Conservation (phyloP, 1,140 invertebrate species). For the Leptinotarsa texana region DNA sequence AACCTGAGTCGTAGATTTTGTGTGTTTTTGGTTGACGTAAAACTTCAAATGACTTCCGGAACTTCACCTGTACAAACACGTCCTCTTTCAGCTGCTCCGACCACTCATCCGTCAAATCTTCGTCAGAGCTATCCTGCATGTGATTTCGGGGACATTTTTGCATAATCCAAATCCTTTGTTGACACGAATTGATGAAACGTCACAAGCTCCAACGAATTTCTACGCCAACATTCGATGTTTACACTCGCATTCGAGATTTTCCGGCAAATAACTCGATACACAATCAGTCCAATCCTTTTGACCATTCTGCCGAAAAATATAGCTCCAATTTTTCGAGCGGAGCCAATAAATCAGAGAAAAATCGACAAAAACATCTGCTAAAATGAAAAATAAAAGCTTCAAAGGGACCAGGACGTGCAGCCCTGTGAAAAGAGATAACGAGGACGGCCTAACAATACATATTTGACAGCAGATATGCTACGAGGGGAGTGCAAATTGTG, state of each 20-base stretch:
- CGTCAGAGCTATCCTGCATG: too few relatives aligned
- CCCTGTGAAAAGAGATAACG: slow-evolving; percentile 7
- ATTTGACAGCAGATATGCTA: background rate
- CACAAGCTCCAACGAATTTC: background rate
- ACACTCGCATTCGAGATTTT: background rate
- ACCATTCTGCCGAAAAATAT: slow-evolving; percentile 7
- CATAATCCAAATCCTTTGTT: too few relatives aligned
- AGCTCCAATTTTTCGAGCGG: background rate
- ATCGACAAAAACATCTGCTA: slow-evolving; percentile 16
- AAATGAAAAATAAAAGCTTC: slow-evolving; percentile 12
- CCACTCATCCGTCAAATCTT: too few relatives aligned
- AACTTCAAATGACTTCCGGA: too few relatives aligned
- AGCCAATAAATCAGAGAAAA: slow-evolving; percentile 7
- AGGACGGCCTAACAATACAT: slow-evolving; percentile 2
- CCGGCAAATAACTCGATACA: background rate
- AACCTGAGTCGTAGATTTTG: too few relatives aligned
- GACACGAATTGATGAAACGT: too few relatives aligned
- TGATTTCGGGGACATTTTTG: too few relatives aligned
- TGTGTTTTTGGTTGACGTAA: too few relatives aligned
- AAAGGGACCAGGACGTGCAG: background rate
- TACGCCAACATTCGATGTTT: background rate
- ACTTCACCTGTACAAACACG: too few relatives aligned
- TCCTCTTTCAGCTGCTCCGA: too few relatives aligned
- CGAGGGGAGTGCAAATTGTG: background rate
- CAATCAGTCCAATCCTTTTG: slow-evolving; percentile 8